Conservation (phyloP, 2,113 vertebrate genomes). For the Microtus pennsylvanicus region DNA sequence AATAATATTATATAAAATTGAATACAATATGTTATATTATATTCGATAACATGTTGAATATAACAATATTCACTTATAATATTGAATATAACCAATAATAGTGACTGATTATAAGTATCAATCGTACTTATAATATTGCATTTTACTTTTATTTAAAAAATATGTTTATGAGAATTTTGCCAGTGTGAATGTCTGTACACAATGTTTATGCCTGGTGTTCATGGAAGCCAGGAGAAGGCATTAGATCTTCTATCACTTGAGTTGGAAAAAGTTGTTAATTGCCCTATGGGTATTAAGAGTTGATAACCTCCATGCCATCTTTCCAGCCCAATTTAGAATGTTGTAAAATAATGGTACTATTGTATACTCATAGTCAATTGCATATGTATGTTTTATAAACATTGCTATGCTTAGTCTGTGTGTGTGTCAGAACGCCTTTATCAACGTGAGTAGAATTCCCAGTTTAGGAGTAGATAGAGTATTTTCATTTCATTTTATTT, state of each 20-base stretch:
- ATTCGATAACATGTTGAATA: background rate
- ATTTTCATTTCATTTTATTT: background rate
- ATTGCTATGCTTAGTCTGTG: background rate
- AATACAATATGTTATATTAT: background rate
- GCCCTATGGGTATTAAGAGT: background rate
- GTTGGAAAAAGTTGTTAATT: background rate
- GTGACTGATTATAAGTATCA: background rate
- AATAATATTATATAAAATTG: background rate
- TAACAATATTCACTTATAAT: background rate
- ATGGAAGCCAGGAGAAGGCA: background rate
- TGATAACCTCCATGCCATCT: background rate
- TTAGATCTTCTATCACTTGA: background rate
- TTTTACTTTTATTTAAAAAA: background rate
- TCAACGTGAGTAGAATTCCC: background rate
- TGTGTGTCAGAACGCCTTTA: background rate
- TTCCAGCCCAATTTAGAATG: too few species aligned
- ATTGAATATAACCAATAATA: background rate
- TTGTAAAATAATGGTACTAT: too few species aligned
- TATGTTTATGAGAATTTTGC: background rate
- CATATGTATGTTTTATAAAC: background rate
- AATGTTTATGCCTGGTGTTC: background rate
- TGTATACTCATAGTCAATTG: too few species aligned
- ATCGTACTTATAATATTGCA: background rate
- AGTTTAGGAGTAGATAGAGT: background rate
- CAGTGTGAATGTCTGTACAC: background rate